Conservation (phyloP, 2,797 vertebrate species). For the Decapterus maruadsi region DNA sequence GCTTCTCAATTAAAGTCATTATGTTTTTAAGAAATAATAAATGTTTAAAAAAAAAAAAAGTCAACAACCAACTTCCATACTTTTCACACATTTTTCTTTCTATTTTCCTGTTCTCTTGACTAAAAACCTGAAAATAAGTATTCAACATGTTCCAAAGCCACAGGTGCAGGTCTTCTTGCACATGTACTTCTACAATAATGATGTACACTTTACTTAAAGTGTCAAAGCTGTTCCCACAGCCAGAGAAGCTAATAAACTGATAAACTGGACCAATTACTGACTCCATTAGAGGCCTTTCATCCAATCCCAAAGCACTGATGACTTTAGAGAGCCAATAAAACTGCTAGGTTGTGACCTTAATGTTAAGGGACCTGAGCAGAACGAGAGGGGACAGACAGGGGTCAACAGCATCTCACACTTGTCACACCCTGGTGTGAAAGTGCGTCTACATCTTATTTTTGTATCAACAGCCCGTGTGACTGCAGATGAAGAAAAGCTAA, state of each 20-base stretch:
- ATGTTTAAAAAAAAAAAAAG: neutral
- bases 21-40: neutral
- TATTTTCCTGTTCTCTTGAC: neutral
- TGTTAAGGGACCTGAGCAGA: conserved; percentile 65
- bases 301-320: conserved; percentile 79
- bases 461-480: neutral
- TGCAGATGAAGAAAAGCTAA: neutral
- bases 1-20: neutral
- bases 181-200: conserved; percentile 40
- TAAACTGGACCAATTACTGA: conserved; percentile 83
- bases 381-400: conserved; percentile 75
- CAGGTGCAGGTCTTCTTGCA: neutral
- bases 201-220: conserved; percentile 58
- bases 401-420: conserved; percentile 82
- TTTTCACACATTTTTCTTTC: neutral
- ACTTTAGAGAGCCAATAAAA: conserved; percentile 85
- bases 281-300: conserved; percentile 83
- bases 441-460: conserved; percentile 67
- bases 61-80: neutral
- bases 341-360: conserved; percentile 80
- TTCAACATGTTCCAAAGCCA: neutral
- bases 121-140: neutral
- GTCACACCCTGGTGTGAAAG: conserved; percentile 72
- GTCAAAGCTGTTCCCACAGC: conserved; percentile 75
- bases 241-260: conserved; percentile 81